A percentile compares a stretch with the other conserved stretches of the same genome.
Conservation (phyloP, 1,140 invertebrate genomes). For the Apis mellifera region DNA sequence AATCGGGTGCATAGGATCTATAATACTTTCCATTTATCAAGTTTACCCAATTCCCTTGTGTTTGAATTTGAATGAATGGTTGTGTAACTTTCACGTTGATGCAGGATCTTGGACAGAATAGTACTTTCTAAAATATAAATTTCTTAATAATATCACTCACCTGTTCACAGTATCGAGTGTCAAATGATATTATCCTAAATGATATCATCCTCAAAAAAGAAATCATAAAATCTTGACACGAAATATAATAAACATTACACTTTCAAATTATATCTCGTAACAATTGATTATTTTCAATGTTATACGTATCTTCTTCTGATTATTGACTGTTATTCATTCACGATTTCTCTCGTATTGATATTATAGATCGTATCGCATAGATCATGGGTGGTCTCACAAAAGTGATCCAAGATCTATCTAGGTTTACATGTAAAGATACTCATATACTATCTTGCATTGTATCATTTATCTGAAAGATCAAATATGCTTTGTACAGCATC, state of each 20-base stretch:
- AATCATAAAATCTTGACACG: too few relatives aligned
- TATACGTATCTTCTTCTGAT: not conserved
- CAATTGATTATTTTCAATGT: not conserved
- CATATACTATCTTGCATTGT: not conserved
- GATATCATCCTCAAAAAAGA: too few relatives aligned
- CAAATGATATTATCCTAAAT: too few relatives aligned
- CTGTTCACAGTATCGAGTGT: too few relatives aligned
- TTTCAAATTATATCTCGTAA: not conserved
- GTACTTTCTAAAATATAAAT: slow-evolving; percentile 41
- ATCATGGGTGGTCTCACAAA: not conserved
- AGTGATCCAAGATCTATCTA: not conserved
- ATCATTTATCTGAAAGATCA: not conserved
- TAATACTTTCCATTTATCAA: slow-evolving; percentile 6
- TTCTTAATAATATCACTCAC: not conserved
- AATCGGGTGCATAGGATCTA: not conserved
- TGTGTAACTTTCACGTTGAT: slow-evolving; percentile 33
- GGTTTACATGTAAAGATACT: too few relatives aligned
- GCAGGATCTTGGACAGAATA: too few relatives aligned
- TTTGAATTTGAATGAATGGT: not conserved
- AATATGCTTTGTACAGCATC: too few relatives aligned
- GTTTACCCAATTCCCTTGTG: not conserved
- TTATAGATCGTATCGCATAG: not conserved
- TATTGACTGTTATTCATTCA: not conserved
- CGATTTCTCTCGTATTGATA: not conserved
- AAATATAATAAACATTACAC: too few relatives aligned